Conservation (phyloP, 2,113 vertebrate species). For the Scortum barcoo region DNA sequence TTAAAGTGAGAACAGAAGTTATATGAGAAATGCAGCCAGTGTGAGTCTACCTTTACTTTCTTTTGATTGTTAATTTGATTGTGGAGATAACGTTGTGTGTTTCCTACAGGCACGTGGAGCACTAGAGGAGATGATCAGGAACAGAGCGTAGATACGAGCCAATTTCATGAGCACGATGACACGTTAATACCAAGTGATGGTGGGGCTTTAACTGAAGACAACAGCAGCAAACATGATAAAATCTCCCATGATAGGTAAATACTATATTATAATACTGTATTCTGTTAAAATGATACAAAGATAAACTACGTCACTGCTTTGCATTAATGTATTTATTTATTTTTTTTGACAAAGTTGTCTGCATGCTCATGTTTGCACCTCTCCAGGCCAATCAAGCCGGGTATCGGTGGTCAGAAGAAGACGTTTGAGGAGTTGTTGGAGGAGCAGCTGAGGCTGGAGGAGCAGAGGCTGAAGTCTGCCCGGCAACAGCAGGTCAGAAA, state of each 20-base stretch:
- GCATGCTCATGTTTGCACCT: not conserved
- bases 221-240: conserved; percentile 11
- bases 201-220: conserved; percentile 10
- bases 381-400: conserved; percentile 89
- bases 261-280: not conserved
- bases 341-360: not conserved
- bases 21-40: not conserved
- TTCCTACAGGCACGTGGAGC: conserved; percentile 24
- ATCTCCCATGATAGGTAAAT: conserved; percentile 71
- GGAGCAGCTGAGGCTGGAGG: conserved; percentile 92
- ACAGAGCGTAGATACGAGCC: not conserved
- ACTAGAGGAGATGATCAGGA: conserved; percentile 39
- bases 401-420: conserved; percentile 85
- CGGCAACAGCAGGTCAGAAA: conserved; percentile 84
- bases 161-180: conserved; percentile 21
- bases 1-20: not conserved
- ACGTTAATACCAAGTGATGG: not conserved
- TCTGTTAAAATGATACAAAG: not conserved
- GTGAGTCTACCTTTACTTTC: not conserved
- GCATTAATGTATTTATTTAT: not conserved
- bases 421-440: conserved; percentile 95
- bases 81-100: not conserved
- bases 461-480: conserved; percentile 84
- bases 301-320: not conserved
- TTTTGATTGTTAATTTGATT: not conserved